These are phyloP conservation scores for Yponomeuta sedellus DNA, from an alignment of 2,888 invertebrate genomes.

Conservation along the genomic window DNA sequence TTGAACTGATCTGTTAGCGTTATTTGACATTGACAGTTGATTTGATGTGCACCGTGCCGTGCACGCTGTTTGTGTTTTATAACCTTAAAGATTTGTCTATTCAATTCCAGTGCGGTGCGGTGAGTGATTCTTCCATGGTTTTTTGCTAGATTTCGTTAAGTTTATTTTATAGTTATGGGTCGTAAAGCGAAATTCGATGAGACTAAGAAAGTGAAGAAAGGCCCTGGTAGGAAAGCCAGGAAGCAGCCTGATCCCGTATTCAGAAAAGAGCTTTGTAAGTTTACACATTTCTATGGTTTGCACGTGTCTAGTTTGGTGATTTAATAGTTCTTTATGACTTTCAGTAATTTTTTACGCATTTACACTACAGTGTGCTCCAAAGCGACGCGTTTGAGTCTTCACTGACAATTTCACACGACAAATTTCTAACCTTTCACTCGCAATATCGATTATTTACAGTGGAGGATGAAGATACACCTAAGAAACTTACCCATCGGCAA, in stretches of 20 bases:
- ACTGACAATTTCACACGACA: too few species aligned
- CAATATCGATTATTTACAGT: conserved; percentile 38
- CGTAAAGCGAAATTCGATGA: conserved; percentile 89
- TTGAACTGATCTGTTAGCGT: too few species aligned
- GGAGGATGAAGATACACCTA: conserved; percentile 69
- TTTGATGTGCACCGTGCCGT: too few species aligned
- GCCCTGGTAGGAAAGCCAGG: conserved; percentile 90
- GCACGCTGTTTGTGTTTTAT: too few species aligned
- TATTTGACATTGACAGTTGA: too few species aligned
- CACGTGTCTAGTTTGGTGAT: conserved; percentile 6
- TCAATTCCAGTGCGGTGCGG: too few species aligned
- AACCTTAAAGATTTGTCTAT: too few species aligned
- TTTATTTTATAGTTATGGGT: conserved; percentile 78
- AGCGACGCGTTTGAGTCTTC: background rate
- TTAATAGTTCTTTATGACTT: background rate
- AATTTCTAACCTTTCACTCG: background rate
- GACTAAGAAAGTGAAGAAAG: conserved; percentile 82
- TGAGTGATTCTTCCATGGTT: background rate
- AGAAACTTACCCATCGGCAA: conserved; percentile 81
- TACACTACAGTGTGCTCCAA: background rate
- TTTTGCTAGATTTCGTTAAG: background rate
- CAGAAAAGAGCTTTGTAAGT: conserved; percentile 73
- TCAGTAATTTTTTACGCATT: background rate
- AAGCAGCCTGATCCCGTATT: conserved; percentile 90
- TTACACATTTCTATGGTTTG: conserved; percentile 9